These are phyloP conservation scores for Nematolebias whitei DNA, from an alignment of 2,113 vertebrate genomes.

Conservation along the genomic window DNA sequence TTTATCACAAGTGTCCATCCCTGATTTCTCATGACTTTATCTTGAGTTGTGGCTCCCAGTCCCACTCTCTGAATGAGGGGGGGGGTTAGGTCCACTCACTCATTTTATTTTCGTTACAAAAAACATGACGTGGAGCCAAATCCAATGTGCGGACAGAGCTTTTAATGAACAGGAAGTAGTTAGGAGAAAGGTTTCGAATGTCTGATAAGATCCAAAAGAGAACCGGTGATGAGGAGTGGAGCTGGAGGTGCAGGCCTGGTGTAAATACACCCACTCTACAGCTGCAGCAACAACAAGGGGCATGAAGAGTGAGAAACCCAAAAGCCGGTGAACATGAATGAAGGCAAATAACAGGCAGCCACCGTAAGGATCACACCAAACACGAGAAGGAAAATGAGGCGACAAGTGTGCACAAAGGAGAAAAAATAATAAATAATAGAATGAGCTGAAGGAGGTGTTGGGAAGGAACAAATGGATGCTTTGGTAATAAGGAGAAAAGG, in stretches of 20 bases:
- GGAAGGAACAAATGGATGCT: conserved; percentile 51
- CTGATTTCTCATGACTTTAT: conserved; percentile 46
- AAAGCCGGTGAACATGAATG: conserved; percentile 41
- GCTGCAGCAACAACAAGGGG: conserved; percentile 37
- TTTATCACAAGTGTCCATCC: conserved; percentile 50
- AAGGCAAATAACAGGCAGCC: conserved; percentile 15
- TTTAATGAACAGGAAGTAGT: neutral
- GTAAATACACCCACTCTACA: conserved; percentile 23
- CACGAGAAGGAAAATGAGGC: conserved; percentile 1
- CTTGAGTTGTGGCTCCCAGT: conserved; percentile 1
- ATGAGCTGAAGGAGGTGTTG: conserved; percentile 42
- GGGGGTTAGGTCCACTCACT: conserved; percentile 5
- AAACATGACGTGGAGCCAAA: neutral
- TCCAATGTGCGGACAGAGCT: neutral
- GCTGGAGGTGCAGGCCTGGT: conserved; percentile 23
- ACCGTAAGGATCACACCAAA: conserved; percentile 36
- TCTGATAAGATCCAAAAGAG: conserved; percentile 11
- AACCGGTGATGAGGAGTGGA: conserved; percentile 4
- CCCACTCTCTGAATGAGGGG: conserved; percentile 20
- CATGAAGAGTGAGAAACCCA: conserved; percentile 30
- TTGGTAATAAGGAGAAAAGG: conserved; percentile 37
- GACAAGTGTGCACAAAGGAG: conserved; percentile 12
- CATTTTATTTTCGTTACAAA: conserved; percentile 15
- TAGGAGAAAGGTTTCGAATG: conserved; percentile 5
- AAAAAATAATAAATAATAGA: conserved; percentile 13